phyloP scores from a whole-genome alignment of 2,113 vertebrate species.

The Takifugu flavidus region DNA sequence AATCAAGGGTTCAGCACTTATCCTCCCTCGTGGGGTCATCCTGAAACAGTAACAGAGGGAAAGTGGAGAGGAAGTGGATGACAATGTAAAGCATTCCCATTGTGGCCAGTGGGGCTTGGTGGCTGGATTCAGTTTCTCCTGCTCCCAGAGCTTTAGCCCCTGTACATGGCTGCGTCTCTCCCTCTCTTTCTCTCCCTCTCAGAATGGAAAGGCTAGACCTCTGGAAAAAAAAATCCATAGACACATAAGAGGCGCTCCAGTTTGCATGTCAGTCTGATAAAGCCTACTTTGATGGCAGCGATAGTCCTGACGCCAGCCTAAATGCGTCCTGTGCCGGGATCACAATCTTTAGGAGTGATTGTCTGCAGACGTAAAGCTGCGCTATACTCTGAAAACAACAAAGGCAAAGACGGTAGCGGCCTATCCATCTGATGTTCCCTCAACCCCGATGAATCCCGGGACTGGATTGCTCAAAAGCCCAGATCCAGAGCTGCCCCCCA shows the following conservation, averaged over 20 bases:
- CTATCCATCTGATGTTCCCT: background rate
- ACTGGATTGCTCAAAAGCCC: too few species aligned
- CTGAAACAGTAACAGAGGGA: slow-evolving; percentile 59
- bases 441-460: too few species aligned
- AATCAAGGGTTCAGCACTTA: slow-evolving; percentile 53
- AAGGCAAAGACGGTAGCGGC: background rate
- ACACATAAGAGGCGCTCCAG: slow-evolving; percentile 75
- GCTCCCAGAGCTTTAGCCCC: background rate
- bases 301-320: slow-evolving; percentile 78
- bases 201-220: slow-evolving; percentile 51
- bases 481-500: too few species aligned
- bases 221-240: slow-evolving; percentile 70
- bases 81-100: slow-evolving; percentile 68
- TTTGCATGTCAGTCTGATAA: slow-evolving; percentile 71
- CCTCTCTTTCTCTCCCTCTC: background rate
- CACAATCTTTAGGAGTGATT: slow-evolving; percentile 65
- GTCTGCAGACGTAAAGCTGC: slow-evolving; percentile 64
- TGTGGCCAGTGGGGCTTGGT: slow-evolving; percentile 51
- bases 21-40: slow-evolving; percentile 52
- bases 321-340: slow-evolving; percentile 71
- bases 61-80: slow-evolving; percentile 67
- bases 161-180: background rate
- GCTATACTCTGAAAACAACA: slow-evolving; percentile 26
- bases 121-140: slow-evolving; percentile 34
- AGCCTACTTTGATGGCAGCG: slow-evolving; percentile 79